Conservation (phyloP, 2,797 vertebrate species). For the Muscicapa striata region DNA sequence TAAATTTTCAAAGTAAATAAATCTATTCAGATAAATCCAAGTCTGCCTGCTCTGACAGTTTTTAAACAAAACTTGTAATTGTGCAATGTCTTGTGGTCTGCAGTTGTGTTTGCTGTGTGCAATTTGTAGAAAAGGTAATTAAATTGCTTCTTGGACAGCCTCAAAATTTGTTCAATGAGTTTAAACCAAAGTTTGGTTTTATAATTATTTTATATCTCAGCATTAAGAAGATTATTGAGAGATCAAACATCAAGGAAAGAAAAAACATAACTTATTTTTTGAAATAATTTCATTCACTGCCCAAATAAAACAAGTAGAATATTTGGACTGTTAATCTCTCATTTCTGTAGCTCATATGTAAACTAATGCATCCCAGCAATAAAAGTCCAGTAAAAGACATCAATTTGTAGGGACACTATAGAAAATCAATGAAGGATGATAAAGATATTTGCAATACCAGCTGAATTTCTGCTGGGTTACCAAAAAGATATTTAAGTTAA, state of each 20-base stretch:
- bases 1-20: not conserved
- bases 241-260: not conserved
- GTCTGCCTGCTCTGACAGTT: not conserved
- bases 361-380: not conserved
- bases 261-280: not conserved
- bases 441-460: not conserved
- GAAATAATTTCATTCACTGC: not conserved
- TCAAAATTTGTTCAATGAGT: not conserved
- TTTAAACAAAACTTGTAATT: not conserved
- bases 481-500: not conserved
- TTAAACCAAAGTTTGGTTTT: not conserved
- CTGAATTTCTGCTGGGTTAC: not conserved
- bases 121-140: not conserved
- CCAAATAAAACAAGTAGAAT: not conserved
- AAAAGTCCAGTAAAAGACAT: not conserved
- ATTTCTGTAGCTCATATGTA: not conserved
- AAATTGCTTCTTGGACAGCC: not conserved
- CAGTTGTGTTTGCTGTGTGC: not conserved
- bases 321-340: not conserved
- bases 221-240: not conserved
- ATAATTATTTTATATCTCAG: not conserved
- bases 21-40: not conserved
- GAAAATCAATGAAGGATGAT: not conserved
- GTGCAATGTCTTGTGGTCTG: not conserved
- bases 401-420: not conserved